Evolutionary conservation across 2,888 invertebrate species (phyloP).

Genomic region (Hirudinaria manillensis): DNA sequence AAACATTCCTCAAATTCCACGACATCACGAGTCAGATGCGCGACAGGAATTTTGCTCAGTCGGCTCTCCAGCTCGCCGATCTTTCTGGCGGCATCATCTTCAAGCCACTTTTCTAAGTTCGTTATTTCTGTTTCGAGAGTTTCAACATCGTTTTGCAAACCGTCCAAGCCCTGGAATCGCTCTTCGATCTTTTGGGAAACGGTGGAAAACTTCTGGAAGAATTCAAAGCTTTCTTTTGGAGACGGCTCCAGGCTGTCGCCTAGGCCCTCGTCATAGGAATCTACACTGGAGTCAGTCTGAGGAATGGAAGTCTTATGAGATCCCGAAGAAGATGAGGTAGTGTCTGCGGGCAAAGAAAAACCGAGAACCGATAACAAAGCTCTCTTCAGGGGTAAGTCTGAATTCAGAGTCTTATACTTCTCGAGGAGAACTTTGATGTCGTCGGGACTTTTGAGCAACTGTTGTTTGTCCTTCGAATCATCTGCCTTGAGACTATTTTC

Average conservation of each 20-base stretch:
- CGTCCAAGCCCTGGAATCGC: not conserved
- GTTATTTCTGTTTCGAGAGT: not conserved
- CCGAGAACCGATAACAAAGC: not conserved
- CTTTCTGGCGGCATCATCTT: not conserved
- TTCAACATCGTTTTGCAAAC: not conserved
- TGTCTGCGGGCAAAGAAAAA: not conserved
- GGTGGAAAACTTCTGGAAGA: not conserved
- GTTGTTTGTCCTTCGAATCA: not conserved
- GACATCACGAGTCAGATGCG: not conserved
- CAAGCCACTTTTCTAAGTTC: slow-evolving; percentile 2
- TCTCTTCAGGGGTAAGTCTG: not conserved
- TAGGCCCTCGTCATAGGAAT: not conserved
- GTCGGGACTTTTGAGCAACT: not conserved
- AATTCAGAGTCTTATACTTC: not conserved
- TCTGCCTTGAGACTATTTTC: slow-evolving; percentile 5
- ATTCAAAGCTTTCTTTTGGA: not conserved
- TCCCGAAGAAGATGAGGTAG: not conserved
- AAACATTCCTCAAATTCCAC: not conserved
- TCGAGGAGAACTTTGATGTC: not conserved
- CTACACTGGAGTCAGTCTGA: not conserved
- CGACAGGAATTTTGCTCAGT: not conserved
- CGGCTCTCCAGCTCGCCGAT: not conserved
- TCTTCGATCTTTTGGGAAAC: not conserved
- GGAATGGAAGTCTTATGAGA: not conserved
- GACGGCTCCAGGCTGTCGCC: not conserved